Percentiles rank a stretch among this genome's conserved stretches.
phyloP scores from a whole-genome alignment of 2,113 vertebrate genomes.

The Chloropsis cyanopogon region DNA sequence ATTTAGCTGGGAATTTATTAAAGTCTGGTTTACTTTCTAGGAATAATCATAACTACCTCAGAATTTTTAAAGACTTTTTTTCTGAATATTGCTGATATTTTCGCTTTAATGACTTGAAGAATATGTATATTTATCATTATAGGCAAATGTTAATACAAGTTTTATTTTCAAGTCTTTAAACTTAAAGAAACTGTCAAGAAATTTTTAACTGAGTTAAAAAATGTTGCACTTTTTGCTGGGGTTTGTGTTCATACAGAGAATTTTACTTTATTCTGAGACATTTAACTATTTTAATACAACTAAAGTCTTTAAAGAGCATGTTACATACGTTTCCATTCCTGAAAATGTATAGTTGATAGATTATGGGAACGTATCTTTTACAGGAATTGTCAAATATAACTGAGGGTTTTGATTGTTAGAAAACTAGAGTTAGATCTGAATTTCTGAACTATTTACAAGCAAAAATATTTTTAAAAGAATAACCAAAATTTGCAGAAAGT shows the following conservation, averaged over 20 bases:
- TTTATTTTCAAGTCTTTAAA: background rate
- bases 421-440: background rate
- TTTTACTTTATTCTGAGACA: background rate
- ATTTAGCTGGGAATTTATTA: background rate
- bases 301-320: background rate
- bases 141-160: background rate
- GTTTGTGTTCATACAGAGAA: background rate
- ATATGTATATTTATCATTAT: background rate
- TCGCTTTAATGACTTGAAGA: background rate
- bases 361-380: background rate
- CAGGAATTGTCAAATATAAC: background rate
- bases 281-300: background rate
- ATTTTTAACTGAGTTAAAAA: background rate
- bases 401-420: background rate
- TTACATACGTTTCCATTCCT: background rate
- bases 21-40: background rate
- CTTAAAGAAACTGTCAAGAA: background rate
- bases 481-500: background rate
- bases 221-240: fast-evolving
- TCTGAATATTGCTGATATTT: background rate
- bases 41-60: background rate
- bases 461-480: background rate
- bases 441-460: background rate
- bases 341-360: background rate
- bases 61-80: background rate